These are phyloP conservation scores for Aporrectodea caliginosa DNA, from an alignment of 1,140 invertebrate species.

Conservation along the genomic window DNA sequence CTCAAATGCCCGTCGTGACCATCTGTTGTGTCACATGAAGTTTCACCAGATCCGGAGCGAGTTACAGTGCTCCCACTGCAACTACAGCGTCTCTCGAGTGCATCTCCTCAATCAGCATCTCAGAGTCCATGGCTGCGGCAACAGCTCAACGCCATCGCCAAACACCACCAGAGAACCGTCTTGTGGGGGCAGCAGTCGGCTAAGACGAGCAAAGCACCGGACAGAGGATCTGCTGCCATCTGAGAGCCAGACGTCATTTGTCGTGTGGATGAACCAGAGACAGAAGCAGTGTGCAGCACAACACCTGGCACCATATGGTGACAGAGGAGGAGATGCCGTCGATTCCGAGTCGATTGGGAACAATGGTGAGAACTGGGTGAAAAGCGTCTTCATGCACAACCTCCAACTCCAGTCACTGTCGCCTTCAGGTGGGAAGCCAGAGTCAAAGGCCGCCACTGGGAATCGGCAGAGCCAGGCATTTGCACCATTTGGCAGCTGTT, in stretches of 20 bases:
- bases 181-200: neutral
- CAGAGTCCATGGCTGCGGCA: neutral
- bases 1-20: conserved; percentile 1
- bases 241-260: neutral
- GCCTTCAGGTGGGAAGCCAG: too few relatives aligned
- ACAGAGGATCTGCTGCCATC: neutral
- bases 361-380: too few relatives aligned
- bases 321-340: too few relatives aligned
- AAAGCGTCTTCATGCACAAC: too few relatives aligned
- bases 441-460: too few relatives aligned
- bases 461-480: too few relatives aligned
- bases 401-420: too few relatives aligned
- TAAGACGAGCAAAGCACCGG: neutral
- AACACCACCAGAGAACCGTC: too few relatives aligned
- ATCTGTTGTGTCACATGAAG: neutral
- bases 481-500: too few relatives aligned
- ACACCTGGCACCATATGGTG: too few relatives aligned
- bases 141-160: neutral
- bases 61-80: neutral
- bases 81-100: neutral
- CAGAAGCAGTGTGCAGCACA: too few relatives aligned
- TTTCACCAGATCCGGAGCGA: neutral
- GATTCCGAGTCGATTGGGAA: too few relatives aligned
- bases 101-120: neutral
- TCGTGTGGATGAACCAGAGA: neutral